These are phyloP conservation scores for Campopleginae sp. DNA, from an alignment of 2,888 invertebrate genomes.

Conservation along the genomic window DNA sequence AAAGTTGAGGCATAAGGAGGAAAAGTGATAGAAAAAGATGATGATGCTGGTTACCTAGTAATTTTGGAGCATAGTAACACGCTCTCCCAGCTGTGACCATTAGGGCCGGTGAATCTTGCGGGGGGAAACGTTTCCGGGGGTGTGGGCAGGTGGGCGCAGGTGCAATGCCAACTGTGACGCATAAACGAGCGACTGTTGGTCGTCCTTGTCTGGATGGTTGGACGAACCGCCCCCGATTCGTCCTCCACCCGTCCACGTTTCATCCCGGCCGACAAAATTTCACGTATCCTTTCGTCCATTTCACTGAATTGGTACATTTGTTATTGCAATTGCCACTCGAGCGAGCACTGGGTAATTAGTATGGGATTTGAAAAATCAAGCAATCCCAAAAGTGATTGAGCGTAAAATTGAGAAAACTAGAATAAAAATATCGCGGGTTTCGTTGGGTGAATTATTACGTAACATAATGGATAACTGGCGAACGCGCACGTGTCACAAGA, in stretches of 20 bases:
- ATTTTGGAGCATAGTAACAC: slow-evolving; percentile 59
- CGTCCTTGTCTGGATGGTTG: slow-evolving; percentile 63
- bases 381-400: background rate
- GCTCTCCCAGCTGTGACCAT: slow-evolving; percentile 69
- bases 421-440: background rate
- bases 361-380: background rate
- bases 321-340: background rate
- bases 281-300: slow-evolving; percentile 62
- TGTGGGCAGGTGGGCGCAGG: slow-evolving; percentile 77
- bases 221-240: slow-evolving; percentile 5
- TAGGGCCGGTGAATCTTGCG: slow-evolving; percentile 72
- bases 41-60: slow-evolving; percentile 31
- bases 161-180: slow-evolving; percentile 83
- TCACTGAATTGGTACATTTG: slow-evolving; percentile 44
- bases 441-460: slow-evolving; percentile 3
- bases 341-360: background rate
- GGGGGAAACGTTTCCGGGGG: slow-evolving; percentile 71
- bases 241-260: slow-evolving; percentile 53
- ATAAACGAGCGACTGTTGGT: slow-evolving; percentile 77
- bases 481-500: slow-evolving; percentile 22
- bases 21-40: background rate
- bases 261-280: slow-evolving; percentile 54
- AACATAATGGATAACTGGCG: background rate
- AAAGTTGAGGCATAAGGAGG: too few relatives aligned
- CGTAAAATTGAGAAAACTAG: background rate